Evolutionary conservation across 2,113 vertebrate genomes (phyloP).

Genomic region (Mesocricetus auratus): DNA sequence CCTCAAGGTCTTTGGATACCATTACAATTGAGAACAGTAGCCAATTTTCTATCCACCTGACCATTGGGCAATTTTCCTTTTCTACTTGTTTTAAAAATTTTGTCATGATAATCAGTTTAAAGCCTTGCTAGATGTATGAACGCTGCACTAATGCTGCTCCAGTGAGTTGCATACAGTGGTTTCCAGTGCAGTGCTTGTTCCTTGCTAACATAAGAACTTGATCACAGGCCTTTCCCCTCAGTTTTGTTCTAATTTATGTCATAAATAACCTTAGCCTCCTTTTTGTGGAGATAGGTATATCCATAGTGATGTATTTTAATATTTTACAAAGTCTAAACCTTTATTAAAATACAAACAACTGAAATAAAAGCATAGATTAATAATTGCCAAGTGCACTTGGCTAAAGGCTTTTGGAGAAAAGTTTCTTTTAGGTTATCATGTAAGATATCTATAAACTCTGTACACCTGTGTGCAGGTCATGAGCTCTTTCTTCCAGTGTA

Average conservation of each 20-base stretch:
- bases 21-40: background rate
- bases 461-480: background rate
- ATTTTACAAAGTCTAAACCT: background rate
- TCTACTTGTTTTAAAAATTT: background rate
- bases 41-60: background rate
- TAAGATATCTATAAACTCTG: background rate
- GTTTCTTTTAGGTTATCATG: background rate
- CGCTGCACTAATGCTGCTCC: background rate
- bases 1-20: background rate
- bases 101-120: constrained; percentile 22
- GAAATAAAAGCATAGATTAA: background rate
- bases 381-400: background rate
- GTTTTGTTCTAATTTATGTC: background rate
- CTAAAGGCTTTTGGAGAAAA: constrained; percentile 10
- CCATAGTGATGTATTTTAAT: background rate
- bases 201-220: constrained; percentile 10
- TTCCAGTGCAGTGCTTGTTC: background rate
- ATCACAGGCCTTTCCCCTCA: background rate
- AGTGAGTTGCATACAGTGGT: background rate
- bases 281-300: background rate
- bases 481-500: background rate
- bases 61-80: background rate
- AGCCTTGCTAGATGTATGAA: background rate
- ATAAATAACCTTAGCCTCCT: background rate
- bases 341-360: background rate